phyloP scores from a whole-genome alignment of 2,113 vertebrate genomes.

The Hepsetus odoe region DNA sequence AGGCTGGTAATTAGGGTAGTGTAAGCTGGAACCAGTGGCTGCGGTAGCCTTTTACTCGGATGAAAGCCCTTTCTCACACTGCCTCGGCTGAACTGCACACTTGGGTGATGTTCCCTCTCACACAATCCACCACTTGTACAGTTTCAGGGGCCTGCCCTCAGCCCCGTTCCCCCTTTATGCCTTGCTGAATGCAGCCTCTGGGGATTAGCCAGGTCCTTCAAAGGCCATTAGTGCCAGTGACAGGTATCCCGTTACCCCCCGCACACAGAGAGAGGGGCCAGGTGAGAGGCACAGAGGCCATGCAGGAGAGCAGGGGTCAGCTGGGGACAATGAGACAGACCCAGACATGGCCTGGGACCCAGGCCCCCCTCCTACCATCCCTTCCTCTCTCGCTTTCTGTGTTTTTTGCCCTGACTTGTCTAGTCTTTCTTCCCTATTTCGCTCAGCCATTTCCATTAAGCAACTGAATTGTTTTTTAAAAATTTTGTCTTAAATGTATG shows the following conservation, averaged over 20 bases:
- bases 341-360: conserved; percentile 65
- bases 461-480: not conserved
- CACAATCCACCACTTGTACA: conserved; percentile 73
- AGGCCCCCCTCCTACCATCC: conserved; percentile 57
- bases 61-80: conserved; percentile 72
- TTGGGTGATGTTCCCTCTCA: conserved; percentile 74
- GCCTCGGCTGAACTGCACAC: conserved; percentile 61
- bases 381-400: conserved; percentile 51
- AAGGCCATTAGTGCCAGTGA: conserved; percentile 83
- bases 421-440: not conserved
- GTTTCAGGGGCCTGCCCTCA: conserved; percentile 71
- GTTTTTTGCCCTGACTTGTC: conserved; percentile 5
- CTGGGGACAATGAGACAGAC: conserved; percentile 76
- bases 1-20: conserved; percentile 48
- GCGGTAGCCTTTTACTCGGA: conserved; percentile 50
- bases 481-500: not conserved
- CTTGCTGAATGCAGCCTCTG: conserved; percentile 73
- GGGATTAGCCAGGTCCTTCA: conserved; percentile 81
- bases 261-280: conserved; percentile 72
- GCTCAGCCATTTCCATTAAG: not conserved
- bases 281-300: conserved; percentile 79
- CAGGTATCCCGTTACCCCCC: conserved; percentile 79
- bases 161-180: conserved; percentile 71
- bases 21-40: conserved; percentile 59
- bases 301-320: conserved; percentile 78